phyloP scores from a whole-genome alignment of 1,140 invertebrate genomes.

The Bombus huntii region DNA sequence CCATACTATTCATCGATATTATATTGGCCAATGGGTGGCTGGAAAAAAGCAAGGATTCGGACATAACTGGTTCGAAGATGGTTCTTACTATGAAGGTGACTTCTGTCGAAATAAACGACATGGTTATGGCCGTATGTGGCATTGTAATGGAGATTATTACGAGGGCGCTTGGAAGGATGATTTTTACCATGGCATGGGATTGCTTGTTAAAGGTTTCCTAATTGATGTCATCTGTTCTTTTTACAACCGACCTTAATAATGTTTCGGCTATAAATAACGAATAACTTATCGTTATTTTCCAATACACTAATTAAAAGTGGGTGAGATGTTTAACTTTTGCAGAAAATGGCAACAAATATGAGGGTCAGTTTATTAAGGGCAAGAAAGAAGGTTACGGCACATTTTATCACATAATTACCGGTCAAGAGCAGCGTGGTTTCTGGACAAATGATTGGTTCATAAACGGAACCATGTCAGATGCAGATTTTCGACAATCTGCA shows the following conservation, averaged over 20 bases:
- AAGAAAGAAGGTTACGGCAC: conserved; percentile 84
- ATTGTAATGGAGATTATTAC: conserved; percentile 83
- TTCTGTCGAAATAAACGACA: conserved; percentile 84
- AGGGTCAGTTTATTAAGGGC: conserved; percentile 84
- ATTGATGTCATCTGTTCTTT: not conserved
- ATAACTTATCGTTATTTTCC: conserved; percentile 24
- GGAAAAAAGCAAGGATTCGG: conserved; percentile 84
- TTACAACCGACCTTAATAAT: not conserved
- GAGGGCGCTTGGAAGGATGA: conserved; percentile 82
- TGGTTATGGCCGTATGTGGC: conserved; percentile 87
- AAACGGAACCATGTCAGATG: conserved; percentile 83
- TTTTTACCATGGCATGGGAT: conserved; percentile 79
- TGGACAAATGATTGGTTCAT: conserved; percentile 83
- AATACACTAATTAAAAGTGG: not conserved
- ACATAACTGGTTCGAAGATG: conserved; percentile 83
- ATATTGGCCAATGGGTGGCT: conserved; percentile 82
- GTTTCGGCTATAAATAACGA: not conserved
- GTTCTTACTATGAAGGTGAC: conserved; percentile 85
- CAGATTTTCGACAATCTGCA: conserved; percentile 83
- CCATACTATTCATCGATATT: conserved; percentile 58
- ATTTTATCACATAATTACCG: conserved; percentile 85
- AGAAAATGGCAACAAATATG: conserved; percentile 85
- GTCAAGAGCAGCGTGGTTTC: conserved; percentile 85
- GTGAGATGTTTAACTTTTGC: conserved; percentile 17
- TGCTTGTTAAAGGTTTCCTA: conserved; percentile 77